Evolutionary conservation across 1,140 invertebrate genomes (phyloP).

Genomic region (Kradibia gibbosae): DNA sequence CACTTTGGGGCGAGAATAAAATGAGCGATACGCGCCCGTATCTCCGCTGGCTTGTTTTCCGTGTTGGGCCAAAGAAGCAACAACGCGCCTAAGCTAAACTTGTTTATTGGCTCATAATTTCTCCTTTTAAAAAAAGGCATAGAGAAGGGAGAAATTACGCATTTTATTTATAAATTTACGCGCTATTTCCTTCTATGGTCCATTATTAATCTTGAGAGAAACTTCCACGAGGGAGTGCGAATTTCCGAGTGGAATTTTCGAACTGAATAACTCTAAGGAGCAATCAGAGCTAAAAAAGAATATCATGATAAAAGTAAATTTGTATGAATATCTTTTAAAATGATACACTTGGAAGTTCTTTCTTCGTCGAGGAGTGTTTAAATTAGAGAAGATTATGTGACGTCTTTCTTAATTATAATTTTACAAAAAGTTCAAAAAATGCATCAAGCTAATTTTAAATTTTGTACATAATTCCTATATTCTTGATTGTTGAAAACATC

Average conservation of each 20-base stretch:
- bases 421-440: neutral
- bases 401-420: neutral
- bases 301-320: constrained; percentile 31
- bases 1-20: constrained; percentile 53
- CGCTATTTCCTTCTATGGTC: constrained; percentile 25
- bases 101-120: constrained; percentile 49
- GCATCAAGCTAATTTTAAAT: no score
- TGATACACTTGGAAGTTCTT: constrained; percentile 42
- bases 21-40: constrained; percentile 52
- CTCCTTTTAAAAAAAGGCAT: constrained; percentile 8
- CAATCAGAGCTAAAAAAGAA: constrained; percentile 23
- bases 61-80: constrained; percentile 24
- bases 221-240: constrained; percentile 47
- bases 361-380: constrained; percentile 45
- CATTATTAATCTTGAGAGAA: constrained; percentile 15
- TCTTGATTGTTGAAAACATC: no score
- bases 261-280: constrained; percentile 33
- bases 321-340: constrained; percentile 34
- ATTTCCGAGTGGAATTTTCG: constrained; percentile 45
- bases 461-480: no score
- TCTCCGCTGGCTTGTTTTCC: constrained; percentile 43
- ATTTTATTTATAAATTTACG: constrained; percentile 37
- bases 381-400: constrained; percentile 28
- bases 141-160: constrained; percentile 4
- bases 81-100: constrained; percentile 36